Conservation (phyloP, 2,113 vertebrate genomes). For the Microcebus tavaratra region DNA sequence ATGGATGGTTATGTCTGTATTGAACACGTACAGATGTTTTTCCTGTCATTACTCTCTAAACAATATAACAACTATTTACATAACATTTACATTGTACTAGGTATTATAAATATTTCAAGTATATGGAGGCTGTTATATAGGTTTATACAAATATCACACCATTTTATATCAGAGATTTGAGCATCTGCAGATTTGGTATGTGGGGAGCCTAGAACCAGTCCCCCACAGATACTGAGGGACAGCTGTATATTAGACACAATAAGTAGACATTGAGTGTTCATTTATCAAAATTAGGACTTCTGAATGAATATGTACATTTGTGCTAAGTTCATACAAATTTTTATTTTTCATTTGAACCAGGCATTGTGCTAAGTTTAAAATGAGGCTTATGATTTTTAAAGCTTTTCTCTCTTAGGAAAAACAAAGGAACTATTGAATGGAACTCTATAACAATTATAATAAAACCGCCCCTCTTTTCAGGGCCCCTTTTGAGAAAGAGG, state of each 20-base stretch:
- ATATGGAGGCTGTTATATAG: not conserved
- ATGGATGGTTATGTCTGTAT: not conserved
- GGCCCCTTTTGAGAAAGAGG: not conserved
- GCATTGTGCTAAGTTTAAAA: constrained; percentile 28
- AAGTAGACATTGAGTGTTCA: not conserved
- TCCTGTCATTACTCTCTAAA: not conserved
- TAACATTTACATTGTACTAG: not conserved
- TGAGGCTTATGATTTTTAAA: not conserved
- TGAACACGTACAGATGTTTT: not conserved
- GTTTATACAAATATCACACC: not conserved
- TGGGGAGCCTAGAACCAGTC: not conserved
- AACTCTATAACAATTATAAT: not conserved
- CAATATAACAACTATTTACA: not conserved
- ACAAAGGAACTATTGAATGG: constrained; percentile 17
- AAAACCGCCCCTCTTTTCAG: not conserved
- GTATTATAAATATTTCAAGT: not conserved
- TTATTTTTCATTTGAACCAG: constrained; percentile 51
- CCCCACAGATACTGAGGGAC: not conserved
- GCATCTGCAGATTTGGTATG: not conserved
- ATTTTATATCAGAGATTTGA: not conserved
- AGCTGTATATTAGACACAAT: not conserved
- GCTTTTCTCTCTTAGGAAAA: not conserved
- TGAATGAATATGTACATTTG: constrained; percentile 8
- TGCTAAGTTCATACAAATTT: constrained; percentile 13
- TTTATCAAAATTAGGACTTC: constrained; percentile 21